Evolutionary conservation across 2,797 vertebrate species (phyloP).

Genomic region (Alexandromys oeconomus): DNA sequence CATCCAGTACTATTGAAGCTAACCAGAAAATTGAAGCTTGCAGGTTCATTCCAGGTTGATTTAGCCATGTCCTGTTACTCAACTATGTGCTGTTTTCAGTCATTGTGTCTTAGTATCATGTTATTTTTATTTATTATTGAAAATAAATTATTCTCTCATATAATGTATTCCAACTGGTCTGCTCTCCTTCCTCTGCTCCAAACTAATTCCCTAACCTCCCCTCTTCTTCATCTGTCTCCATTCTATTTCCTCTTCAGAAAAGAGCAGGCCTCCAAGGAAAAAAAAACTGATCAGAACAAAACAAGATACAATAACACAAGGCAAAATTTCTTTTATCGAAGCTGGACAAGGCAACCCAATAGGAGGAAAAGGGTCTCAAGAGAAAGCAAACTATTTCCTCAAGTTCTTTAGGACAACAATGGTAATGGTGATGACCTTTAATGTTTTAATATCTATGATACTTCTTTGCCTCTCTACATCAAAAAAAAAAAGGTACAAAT

Average conservation of each 20-base stretch:
- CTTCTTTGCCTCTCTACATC: too few relatives aligned
- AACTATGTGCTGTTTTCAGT: not conserved
- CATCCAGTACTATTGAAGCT: not conserved
- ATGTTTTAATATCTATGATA: not conserved
- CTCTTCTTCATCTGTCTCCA: rapidly evolving
- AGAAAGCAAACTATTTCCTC: not conserved
- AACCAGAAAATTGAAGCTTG: not conserved
- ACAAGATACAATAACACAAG: not conserved
- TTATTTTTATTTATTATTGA: not conserved
- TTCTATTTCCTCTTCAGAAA: not conserved
- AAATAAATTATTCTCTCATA: not conserved
- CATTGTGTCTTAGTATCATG: not conserved
- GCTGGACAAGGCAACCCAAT: not conserved
- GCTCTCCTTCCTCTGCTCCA: not conserved
- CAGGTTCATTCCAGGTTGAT: not conserved
- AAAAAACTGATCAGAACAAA: not conserved
- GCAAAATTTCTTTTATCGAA: not conserved
- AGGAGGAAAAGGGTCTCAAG: not conserved
- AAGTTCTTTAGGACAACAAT: not conserved
- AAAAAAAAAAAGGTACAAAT: not conserved
- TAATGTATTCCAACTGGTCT: not conserved
- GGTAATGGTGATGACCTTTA: not conserved
- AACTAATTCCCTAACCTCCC: not conserved
- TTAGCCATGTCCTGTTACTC: not conserved
- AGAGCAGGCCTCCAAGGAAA: not conserved